Conservation (phyloP, 2,113 vertebrate genomes). For the Hemibagrus wyckioides region DNA sequence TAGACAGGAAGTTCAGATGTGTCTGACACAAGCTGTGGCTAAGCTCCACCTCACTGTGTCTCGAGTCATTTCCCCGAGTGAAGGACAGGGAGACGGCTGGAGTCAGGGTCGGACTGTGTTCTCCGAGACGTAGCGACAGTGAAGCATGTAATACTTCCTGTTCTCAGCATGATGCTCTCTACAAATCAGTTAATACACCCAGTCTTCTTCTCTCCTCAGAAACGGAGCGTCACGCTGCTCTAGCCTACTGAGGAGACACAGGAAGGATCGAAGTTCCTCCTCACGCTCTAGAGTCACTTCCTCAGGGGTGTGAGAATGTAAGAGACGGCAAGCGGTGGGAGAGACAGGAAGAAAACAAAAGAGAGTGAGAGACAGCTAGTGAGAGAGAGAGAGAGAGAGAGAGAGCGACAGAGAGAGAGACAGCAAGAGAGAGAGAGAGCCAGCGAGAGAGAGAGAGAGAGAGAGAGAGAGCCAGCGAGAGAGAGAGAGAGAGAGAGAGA, state of each 20-base stretch:
- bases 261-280: background rate
- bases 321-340: background rate
- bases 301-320: slow-evolving; percentile 9
- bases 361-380: background rate
- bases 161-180: background rate
- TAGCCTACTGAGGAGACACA: background rate
- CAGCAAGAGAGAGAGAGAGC: background rate
- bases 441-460: background rate
- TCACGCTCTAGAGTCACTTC: background rate
- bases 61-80: background rate
- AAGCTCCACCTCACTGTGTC: background rate
- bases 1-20: background rate
- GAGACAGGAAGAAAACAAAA: background rate
- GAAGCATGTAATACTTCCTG: background rate
- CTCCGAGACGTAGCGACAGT: background rate
- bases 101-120: background rate
- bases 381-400: background rate
- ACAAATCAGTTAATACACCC: background rate
- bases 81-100: background rate
- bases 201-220: too few relatives aligned
- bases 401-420: background rate
- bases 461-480: too few relatives aligned
- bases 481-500: too few relatives aligned
- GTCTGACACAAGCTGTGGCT: background rate
- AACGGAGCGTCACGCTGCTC: background rate